Evolutionary conservation across 2,888 invertebrate species (phyloP).

Genomic region (Heliconius ismenius): DNA sequence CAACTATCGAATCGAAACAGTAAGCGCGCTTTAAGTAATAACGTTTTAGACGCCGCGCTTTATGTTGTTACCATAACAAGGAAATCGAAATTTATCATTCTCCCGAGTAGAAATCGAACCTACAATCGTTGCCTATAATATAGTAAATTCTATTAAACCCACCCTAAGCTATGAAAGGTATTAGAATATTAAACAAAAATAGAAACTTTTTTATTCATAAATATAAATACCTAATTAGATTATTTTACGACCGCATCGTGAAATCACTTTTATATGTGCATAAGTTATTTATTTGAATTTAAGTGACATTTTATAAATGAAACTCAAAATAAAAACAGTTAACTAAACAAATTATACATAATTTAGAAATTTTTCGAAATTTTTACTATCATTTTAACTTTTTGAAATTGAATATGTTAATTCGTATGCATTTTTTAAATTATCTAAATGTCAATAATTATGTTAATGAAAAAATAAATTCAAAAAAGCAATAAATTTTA

Average conservation of each 20-base stretch:
- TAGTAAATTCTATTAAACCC: background rate
- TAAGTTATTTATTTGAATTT: background rate
- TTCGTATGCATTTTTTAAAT: background rate
- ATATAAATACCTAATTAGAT: no score
- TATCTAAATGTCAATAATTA: background rate
- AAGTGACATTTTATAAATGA: background rate
- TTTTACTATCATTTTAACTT: background rate
- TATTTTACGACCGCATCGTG: no score
- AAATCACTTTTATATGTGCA: constrained; percentile 1
- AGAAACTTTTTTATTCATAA: background rate
- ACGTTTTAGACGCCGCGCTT: background rate
- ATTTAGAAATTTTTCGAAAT: constrained; percentile 3
- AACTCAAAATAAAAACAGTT: constrained; percentile 4
- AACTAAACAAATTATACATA: background rate
- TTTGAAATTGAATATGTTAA: constrained; percentile 5
- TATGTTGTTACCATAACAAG: background rate
- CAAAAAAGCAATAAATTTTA: background rate
- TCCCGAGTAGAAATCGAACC: background rate
- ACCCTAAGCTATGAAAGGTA: background rate
- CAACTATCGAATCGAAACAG: background rate
- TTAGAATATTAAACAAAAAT: background rate
- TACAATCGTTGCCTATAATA: background rate
- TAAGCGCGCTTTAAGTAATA: no score
- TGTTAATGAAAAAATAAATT: constrained; percentile 19
- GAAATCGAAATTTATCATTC: background rate